A percentile compares a stretch with the other conserved stretches of the same genome.
Evolutionary conservation across 2,888 invertebrate genomes (phyloP).

Genomic region (Thymelicus sylvestris): DNA sequence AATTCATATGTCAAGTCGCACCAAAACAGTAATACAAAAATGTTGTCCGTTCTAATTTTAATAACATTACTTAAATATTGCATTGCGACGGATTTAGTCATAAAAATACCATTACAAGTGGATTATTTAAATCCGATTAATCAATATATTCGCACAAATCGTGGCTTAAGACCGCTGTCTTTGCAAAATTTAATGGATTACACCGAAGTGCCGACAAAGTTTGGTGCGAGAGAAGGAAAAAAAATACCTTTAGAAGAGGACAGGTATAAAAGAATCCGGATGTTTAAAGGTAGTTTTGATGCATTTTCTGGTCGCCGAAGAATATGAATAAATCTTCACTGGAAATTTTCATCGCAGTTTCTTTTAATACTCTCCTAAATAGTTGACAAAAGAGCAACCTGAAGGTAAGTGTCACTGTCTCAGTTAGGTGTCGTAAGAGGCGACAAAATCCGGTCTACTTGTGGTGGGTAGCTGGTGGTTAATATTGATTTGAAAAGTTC

Average conservation of each 20-base stretch:
- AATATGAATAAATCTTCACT: constrained; percentile 24
- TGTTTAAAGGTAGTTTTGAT: constrained; percentile 40
- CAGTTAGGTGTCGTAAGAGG: no score
- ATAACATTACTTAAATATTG: neutral
- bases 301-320: constrained; percentile 45
- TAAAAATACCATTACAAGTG: constrained; percentile 42
- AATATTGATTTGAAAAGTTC: no score
- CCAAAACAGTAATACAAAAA: neutral
- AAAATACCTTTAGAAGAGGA: constrained; percentile 39
- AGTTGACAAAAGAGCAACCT: no score
- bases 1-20: no score
- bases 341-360: no score
- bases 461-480: no score
- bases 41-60: neutral
- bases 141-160: constrained; percentile 49
- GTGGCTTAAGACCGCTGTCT: constrained; percentile 47
- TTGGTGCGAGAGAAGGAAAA: constrained; percentile 39
- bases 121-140: constrained; percentile 43
- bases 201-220: constrained; percentile 49
- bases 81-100: constrained; percentile 29
- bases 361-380: no score
- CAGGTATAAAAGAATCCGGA: constrained; percentile 30
- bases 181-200: constrained; percentile 48
- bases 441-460: no score
- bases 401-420: no score